Conservation (phyloP, 2,113 vertebrate genomes). For the Brienomyrus brachyistius region DNA sequence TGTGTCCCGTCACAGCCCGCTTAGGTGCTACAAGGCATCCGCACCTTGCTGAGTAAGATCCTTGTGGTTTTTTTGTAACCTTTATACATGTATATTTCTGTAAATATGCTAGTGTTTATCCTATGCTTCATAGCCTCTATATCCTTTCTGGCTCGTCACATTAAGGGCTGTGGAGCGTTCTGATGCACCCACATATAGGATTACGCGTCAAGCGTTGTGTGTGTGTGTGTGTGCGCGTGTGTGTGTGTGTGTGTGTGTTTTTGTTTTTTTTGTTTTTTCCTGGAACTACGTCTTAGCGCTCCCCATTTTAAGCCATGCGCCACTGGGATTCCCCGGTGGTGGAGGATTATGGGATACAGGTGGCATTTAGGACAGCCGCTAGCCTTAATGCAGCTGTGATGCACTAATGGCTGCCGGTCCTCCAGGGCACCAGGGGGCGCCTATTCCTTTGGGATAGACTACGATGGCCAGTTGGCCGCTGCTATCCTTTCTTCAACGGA, state of each 20-base stretch:
- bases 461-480: neutral
- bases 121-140: neutral
- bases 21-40: neutral
- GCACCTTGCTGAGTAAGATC: neutral
- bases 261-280: neutral
- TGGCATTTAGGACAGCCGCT: neutral
- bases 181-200: neutral
- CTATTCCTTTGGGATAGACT: neutral
- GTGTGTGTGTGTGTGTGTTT: neutral
- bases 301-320: neutral
- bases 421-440: neutral
- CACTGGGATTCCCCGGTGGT: neutral
- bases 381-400: conserved; percentile 9
- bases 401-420: neutral
- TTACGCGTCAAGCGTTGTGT: neutral
- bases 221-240: neutral
- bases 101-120: conserved; percentile 5
- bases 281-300: neutral
- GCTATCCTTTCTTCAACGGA: neutral
- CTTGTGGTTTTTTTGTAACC: neutral
- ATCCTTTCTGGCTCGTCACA: neutral
- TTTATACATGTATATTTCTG: conserved; percentile 17
- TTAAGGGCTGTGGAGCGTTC: neutral
- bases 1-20: neutral
- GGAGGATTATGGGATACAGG: neutral